A percentile compares a stretch with the other conserved stretches of the same genome.
Conservation (phyloP, 2,797 vertebrate genomes). For the Chrysocyon brachyurus region DNA sequence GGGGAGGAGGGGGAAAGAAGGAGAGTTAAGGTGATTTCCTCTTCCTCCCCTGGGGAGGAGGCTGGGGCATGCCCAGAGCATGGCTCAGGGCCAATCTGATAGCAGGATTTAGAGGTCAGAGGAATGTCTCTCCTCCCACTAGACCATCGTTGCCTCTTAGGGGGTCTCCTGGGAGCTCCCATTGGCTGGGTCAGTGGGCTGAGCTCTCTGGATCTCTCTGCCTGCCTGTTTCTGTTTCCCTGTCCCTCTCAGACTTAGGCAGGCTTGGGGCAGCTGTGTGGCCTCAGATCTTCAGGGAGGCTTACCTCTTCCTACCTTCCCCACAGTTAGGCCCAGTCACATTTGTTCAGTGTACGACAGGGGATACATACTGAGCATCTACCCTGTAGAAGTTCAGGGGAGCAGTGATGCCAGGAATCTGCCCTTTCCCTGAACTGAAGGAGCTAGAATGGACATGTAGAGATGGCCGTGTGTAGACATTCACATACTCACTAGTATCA, state of each 20-base stretch:
- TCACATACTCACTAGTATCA: no score
- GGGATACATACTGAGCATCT: background rate
- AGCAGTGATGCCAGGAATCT: background rate
- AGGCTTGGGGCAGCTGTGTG: background rate
- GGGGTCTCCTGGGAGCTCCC: background rate
- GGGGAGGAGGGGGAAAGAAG: background rate
- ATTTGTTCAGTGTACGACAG: background rate
- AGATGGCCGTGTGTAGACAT: no score
- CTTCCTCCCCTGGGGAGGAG: slow-evolving; percentile 26
- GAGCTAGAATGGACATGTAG: background rate
- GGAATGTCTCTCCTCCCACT: background rate
- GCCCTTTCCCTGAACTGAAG: background rate
- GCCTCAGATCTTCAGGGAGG: background rate
- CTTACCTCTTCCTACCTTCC: background rate
- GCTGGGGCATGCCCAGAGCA: background rate
- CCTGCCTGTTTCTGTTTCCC: background rate
- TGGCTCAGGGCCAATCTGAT: slow-evolving; percentile 68
- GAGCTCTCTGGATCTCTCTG: background rate
- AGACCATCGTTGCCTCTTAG: background rate
- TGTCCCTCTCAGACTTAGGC: background rate
- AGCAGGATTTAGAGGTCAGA: slow-evolving; percentile 13
- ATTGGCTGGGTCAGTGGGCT: background rate
- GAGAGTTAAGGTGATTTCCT: background rate
- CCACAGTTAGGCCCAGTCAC: background rate
- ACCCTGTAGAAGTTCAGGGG: background rate